phyloP scores from a whole-genome alignment of 2,888 invertebrate genomes.

The Drosophila yooni region DNA sequence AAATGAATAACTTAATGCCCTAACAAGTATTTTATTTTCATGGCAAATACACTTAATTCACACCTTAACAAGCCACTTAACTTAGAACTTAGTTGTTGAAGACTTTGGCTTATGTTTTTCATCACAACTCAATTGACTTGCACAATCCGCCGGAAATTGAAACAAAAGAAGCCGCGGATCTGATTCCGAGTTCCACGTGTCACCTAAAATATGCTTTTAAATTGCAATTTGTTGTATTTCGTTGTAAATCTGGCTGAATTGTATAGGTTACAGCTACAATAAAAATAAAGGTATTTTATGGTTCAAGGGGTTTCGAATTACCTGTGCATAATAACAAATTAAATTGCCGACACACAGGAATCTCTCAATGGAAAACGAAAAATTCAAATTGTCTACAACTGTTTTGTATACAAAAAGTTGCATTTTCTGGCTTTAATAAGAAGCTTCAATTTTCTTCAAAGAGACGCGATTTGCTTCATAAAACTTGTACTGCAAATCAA shows the following conservation, averaged over 20 bases:
- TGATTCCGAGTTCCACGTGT: background rate
- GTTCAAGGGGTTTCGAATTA: slow-evolving; percentile 37
- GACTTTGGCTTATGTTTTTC: background rate
- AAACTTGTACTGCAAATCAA: background rate
- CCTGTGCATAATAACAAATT: slow-evolving; percentile 12
- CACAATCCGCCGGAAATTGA: background rate
- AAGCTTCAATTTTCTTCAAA: background rate
- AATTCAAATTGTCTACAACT: background rate
- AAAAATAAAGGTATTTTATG: slow-evolving; percentile 21
- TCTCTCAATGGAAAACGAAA: background rate
- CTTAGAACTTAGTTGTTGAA: background rate
- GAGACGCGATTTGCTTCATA: background rate
- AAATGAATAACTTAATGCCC: slow-evolving; percentile 53
- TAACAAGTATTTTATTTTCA: slow-evolving; percentile 23
- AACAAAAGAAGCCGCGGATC: slow-evolving; percentile 6
- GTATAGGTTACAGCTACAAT: background rate
- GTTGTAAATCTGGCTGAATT: background rate
- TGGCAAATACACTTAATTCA: slow-evolving; percentile 8
- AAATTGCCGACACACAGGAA: slow-evolving; percentile 9
- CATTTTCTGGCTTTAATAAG: background rate
- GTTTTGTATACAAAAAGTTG: background rate
- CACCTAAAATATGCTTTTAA: slow-evolving; percentile 1
- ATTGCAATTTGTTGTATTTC: background rate
- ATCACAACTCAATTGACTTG: background rate
- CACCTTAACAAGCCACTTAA: slow-evolving; percentile 10